A percentile compares a stretch with the other conserved stretches of the same genome.
Conservation (phyloP, 1,140 invertebrate genomes). For the Drosophila repletoides region DNA sequence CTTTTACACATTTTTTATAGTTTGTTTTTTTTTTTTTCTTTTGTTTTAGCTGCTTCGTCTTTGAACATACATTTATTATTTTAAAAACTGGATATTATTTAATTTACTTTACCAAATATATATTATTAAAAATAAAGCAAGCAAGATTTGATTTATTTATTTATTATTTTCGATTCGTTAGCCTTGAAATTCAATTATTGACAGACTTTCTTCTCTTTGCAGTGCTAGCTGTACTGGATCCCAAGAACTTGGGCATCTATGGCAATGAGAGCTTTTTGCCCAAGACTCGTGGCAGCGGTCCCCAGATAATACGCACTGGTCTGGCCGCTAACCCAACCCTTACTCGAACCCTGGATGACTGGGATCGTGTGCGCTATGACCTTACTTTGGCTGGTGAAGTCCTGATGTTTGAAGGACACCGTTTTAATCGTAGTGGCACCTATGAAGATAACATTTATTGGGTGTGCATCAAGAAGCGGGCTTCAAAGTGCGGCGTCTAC, state of each 20-base stretch:
- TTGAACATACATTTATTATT: neutral
- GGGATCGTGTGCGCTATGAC: conserved; percentile 61
- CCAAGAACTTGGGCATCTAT: conserved; percentile 44
- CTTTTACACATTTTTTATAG: neutral
- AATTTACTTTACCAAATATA: too few relatives aligned
- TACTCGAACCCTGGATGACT: conserved; percentile 58
- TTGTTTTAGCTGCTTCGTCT: neutral
- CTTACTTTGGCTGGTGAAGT: conserved; percentile 26
- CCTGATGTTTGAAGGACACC: conserved; percentile 42
- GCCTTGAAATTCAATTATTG: neutral
- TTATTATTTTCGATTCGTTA: neutral
- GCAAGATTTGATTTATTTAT: neutral
- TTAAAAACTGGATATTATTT: neutral
- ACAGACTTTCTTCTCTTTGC: conserved; percentile 18
- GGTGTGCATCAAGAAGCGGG: conserved; percentile 29
- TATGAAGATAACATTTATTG: conserved; percentile 50
- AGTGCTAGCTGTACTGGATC: conserved; percentile 31
- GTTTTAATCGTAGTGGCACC: conserved; percentile 23
- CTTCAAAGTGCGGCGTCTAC: conserved; percentile 29
- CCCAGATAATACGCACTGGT: conserved; percentile 24
- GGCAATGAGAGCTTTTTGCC: conserved; percentile 67
- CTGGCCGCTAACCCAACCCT: conserved; percentile 3
- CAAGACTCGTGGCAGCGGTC: neutral
- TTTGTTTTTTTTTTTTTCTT: neutral
- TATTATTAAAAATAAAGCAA: too few relatives aligned